Evolutionary conservation across 2,888 invertebrate species (phyloP).

Genomic region (Globia sparganii): DNA sequence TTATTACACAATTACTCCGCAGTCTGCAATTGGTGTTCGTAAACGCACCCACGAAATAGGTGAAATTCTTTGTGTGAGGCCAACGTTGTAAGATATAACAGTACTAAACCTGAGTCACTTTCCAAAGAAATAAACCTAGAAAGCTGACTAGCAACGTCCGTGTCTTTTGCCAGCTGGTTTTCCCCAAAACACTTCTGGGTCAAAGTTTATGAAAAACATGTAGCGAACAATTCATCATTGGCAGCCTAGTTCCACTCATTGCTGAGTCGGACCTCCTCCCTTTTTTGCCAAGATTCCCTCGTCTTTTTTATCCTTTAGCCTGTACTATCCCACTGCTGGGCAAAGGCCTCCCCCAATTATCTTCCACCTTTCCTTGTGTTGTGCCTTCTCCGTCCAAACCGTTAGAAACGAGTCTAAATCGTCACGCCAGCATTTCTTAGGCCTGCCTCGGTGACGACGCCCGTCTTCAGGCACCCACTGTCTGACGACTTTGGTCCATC

Average conservation of each 20-base stretch:
- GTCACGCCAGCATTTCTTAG: too few relatives aligned
- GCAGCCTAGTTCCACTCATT: neutral
- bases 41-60: neutral
- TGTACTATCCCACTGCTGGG: too few relatives aligned
- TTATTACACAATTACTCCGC: too few relatives aligned
- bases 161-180: conserved; percentile 28
- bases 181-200: conserved; percentile 12
- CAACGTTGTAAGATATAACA: neutral
- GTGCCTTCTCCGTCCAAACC: too few relatives aligned
- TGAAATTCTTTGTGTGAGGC: neutral
- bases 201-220: conserved; percentile 12
- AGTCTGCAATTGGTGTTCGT: neutral
- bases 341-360: too few relatives aligned
- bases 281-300: too few relatives aligned
- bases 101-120: neutral
- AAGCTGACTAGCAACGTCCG: conserved; percentile 25
- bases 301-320: too few relatives aligned
- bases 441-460: too few relatives aligned
- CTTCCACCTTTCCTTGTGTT: too few relatives aligned
- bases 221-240: neutral
- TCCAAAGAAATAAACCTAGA: conserved; percentile 9
- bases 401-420: too few relatives aligned
- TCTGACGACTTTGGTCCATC: too few relatives aligned
- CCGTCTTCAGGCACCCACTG: too few relatives aligned
- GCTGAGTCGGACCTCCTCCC: accelerated